These are phyloP conservation scores for Heliconius charithonia DNA, from an alignment of 2,888 invertebrate species.

Conservation along the genomic window DNA sequence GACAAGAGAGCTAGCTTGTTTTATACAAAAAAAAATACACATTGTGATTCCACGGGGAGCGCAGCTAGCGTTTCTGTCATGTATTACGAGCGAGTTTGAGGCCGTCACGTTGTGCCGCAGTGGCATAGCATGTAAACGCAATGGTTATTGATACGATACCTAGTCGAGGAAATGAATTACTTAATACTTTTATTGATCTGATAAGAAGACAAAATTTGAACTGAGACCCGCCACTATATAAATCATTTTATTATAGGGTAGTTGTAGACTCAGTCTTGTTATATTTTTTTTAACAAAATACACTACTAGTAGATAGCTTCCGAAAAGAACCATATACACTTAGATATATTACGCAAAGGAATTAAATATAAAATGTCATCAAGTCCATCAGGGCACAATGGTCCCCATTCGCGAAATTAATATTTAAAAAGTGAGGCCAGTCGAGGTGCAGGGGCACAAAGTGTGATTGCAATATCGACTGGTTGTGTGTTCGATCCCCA, in stretches of 20 bases:
- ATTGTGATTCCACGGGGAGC: background rate
- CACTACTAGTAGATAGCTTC: background rate
- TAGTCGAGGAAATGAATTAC: too few species aligned
- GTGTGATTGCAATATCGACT: too few species aligned
- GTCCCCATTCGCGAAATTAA: too few species aligned
- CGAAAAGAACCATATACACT: too few species aligned
- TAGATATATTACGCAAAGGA: too few species aligned
- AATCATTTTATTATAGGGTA: background rate
- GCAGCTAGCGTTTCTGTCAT: background rate
- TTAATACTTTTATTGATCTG: too few species aligned
- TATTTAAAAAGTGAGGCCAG: background rate
- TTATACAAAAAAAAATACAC: background rate
- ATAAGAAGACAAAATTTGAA: too few species aligned
- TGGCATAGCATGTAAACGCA: background rate
- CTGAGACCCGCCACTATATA: background rate
- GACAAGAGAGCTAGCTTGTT: conserved; percentile 2
- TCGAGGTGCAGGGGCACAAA: too few species aligned
- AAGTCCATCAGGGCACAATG: too few species aligned
- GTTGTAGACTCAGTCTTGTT: background rate
- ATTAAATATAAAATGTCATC: too few species aligned
- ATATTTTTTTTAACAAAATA: background rate
- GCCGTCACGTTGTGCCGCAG: background rate
- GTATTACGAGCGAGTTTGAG: background rate
- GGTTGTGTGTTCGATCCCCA: too few species aligned
- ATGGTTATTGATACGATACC: too few species aligned